Evolutionary conservation across 2,888 invertebrate species (phyloP).

Genomic region (Lepidocyrtinus sp.): DNA sequence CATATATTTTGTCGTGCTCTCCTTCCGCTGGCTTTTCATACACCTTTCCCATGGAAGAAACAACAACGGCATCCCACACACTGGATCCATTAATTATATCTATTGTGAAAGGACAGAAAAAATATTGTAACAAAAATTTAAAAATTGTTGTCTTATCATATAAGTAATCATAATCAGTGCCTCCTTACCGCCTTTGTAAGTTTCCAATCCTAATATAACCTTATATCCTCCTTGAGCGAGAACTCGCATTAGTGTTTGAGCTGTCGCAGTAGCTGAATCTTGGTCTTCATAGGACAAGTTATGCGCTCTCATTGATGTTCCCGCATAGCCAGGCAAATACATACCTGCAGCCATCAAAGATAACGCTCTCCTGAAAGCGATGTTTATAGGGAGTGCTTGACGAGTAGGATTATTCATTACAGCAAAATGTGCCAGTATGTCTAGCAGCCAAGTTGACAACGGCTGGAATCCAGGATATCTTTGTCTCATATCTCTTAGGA

Average conservation of each 20-base stretch:
- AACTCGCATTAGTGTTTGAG: constrained; percentile 92
- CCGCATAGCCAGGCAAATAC: constrained; percentile 66
- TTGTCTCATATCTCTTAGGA: constrained; percentile 91
- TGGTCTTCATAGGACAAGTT: constrained; percentile 87
- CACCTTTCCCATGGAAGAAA: constrained; percentile 94
- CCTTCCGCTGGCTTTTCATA: constrained; percentile 87
- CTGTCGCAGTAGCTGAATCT: constrained; percentile 93
- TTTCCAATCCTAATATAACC: constrained; percentile 83
- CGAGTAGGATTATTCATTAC: constrained; percentile 96
- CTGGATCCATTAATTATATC: constrained; percentile 90
- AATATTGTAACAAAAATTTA: not conserved
- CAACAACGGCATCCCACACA: constrained; percentile 97
- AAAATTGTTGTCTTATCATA: not conserved
- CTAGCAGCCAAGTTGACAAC: constrained; percentile 96
- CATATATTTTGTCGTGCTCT: constrained; percentile 73
- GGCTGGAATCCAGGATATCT: constrained; percentile 93
- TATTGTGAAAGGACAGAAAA: constrained; percentile 64
- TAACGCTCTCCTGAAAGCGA: constrained; percentile 91
- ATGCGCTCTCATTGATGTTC: constrained; percentile 66
- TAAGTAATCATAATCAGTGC: not conserved
- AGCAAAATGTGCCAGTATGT: constrained; percentile 94
- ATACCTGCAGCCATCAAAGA: constrained; percentile 94
- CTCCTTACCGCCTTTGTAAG: constrained; percentile 55
- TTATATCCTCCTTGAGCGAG: constrained; percentile 94
- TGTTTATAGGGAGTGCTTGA: constrained; percentile 92